Evolutionary conservation across 2,113 vertebrate genomes (phyloP).

Genomic region (Piprites chloris): DNA sequence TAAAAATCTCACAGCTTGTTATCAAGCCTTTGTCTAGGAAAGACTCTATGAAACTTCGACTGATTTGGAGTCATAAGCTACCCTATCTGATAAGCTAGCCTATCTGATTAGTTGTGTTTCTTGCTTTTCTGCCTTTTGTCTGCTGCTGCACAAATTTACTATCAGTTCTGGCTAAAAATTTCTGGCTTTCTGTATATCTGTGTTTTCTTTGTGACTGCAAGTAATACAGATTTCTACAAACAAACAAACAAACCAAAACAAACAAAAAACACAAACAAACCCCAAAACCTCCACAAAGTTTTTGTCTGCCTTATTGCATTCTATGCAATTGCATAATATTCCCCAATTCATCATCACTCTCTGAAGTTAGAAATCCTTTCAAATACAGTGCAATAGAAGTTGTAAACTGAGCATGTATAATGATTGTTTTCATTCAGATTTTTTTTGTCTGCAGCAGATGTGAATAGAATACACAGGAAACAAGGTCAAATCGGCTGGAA

Average conservation of each 20-base stretch:
- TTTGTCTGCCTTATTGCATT: background rate
- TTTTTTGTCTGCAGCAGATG: background rate
- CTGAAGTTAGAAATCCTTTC: background rate
- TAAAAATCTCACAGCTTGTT: background rate
- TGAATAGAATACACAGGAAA: background rate
- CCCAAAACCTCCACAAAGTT: background rate
- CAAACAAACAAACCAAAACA: fast-evolving
- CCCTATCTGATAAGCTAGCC: background rate
- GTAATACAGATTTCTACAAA: background rate
- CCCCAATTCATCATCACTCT: background rate
- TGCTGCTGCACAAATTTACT: background rate
- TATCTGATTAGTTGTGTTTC: background rate
- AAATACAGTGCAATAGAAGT: background rate
- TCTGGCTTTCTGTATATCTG: background rate
- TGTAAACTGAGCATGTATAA: background rate
- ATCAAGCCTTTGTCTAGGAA: background rate
- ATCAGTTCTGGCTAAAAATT: background rate
- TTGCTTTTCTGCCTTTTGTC: background rate
- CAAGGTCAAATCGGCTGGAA: background rate
- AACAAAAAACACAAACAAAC: background rate
- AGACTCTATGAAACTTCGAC: background rate
- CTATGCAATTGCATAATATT: background rate
- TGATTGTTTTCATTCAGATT: background rate
- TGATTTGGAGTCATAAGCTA: background rate
- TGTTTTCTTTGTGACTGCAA: background rate